Base-by-base conservation (phyloP, 2,797 vertebrate genomes). In the Helostoma temminkii region DNA sequence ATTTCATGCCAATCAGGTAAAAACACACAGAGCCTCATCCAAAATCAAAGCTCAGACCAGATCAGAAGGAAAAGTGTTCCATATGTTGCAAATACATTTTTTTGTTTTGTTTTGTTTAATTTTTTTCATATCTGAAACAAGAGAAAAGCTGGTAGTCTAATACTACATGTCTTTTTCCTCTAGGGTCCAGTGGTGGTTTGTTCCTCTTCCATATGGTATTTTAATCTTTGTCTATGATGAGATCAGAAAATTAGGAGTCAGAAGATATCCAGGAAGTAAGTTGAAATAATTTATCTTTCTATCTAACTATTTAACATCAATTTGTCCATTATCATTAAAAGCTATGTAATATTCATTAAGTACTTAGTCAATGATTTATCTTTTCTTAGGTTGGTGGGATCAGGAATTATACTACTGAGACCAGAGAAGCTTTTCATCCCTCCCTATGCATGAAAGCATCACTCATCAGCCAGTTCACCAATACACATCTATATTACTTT, bases 1-100 rank as follows among this genome's bases (percentile, higher is more conserved):
- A 97, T 87, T 97, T 97, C 87, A 96, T 97, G 96, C 96, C 96
- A 5, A 95, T 97, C 67, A 93, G 96, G 96, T 96, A 90, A 78
- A 47, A 39, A 5, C 42, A 45, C 41, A 62, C 19, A 48, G 24
- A 19, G 26, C 14, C 10, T 22, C 37, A 18, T 39, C 16, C 24
- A 41, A 47, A 59, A 41, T 26, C 18, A 24, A 46, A 60, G 11
- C 18, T 64, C 61, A n/a, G 9, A 46, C 5, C 24, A 18, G 25
- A 66, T 18, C 34, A 59, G 14, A 53, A 39, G 24, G 9, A 24
- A 49, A 53, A 41, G n/a, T n/a, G n/a, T n/a, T n/a, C n/a, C n/a
- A n/a, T n/a, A n/a, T n/a, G n/a, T n/a, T n/a, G n/a, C n/a, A n/a
- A n/a, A n/a, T n/a, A n/a, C n/a, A 37, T 50, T 50, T n/a, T 30